A percentile compares a stretch with the other conserved stretches of the same genome.
Conservation (phyloP, 2,888 invertebrate species). For the Callimorpha dominula region DNA sequence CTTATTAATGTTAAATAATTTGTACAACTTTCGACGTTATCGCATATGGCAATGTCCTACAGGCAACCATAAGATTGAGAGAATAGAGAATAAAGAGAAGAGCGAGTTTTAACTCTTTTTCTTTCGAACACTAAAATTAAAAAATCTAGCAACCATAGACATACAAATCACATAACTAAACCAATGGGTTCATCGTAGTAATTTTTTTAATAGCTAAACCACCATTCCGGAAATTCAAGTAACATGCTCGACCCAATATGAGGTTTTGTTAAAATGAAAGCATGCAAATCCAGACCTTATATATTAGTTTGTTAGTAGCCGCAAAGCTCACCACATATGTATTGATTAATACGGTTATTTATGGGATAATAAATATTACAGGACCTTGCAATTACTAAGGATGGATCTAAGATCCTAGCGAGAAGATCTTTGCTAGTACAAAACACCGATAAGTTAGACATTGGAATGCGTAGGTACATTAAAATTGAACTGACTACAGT, state of each 20-base stretch:
- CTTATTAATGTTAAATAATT: no score
- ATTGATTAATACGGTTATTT: conserved; percentile 5
- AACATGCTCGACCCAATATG: neutral
- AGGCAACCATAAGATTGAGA: no score
- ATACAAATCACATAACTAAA: neutral
- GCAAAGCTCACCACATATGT: conserved; percentile 30
- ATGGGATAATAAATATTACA: neutral
- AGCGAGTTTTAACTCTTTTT: no score
- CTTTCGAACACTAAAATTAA: no score
- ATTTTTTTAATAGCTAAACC: neutral
- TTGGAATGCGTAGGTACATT: neutral
- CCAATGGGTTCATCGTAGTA: no score
- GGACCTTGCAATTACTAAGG: neutral
- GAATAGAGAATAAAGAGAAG: no score
- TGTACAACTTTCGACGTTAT: no score
- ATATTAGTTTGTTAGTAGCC: conserved; percentile 18
- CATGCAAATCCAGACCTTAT: conserved; percentile 5
- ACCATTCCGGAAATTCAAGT: neutral
- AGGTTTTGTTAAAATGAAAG: neutral
- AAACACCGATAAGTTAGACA: no score
- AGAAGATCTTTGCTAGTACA: neutral
- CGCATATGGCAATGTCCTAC: no score
- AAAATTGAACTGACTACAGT: no score
- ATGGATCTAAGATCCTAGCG: neutral
- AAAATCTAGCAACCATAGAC: no score